A percentile compares a stretch with the other conserved stretches of the same genome.
These are phyloP conservation scores for Ceratina japonica DNA, from an alignment of 1,140 invertebrate species.

Conservation along the genomic window DNA sequence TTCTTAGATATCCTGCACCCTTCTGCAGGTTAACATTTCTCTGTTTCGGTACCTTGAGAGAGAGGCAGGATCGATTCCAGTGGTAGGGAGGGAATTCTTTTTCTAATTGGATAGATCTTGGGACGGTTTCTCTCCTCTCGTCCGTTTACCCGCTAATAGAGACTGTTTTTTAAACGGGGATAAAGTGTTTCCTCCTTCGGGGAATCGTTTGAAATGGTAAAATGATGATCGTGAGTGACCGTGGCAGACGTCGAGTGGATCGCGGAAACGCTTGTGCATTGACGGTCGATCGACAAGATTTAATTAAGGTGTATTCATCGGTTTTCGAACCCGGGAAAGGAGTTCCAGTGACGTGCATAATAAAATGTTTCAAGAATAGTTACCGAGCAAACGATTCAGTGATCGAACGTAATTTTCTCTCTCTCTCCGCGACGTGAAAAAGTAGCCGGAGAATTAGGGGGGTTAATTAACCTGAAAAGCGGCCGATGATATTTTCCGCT, in stretches of 20 bases:
- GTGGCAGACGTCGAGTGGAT: neutral
- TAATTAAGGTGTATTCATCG: too few species aligned
- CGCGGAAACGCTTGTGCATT: too few species aligned
- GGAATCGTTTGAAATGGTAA: constrained; percentile 25
- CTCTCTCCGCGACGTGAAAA: neutral
- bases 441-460: neutral
- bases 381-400: neutral
- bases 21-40: too few species aligned
- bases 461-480: constrained; percentile 14
- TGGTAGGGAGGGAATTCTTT: constrained; percentile 11
- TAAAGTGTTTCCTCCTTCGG: constrained; percentile 8
- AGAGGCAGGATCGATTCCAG: constrained; percentile 13
- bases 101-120: constrained; percentile 42
- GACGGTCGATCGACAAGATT: too few species aligned
- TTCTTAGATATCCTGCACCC: neutral
- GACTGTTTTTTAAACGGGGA: constrained; percentile 29
- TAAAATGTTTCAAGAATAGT: too few species aligned
- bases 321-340: too few species aligned
- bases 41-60: neutral
- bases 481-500: neutral
- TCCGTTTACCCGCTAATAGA: constrained; percentile 42
- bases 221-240: constrained; percentile 13
- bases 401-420: too few species aligned
- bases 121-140: constrained; percentile 1
- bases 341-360: too few species aligned